Evolutionary conservation across 2,888 invertebrate species (phyloP).

Genomic region (Eristalis arbustorum): DNA sequence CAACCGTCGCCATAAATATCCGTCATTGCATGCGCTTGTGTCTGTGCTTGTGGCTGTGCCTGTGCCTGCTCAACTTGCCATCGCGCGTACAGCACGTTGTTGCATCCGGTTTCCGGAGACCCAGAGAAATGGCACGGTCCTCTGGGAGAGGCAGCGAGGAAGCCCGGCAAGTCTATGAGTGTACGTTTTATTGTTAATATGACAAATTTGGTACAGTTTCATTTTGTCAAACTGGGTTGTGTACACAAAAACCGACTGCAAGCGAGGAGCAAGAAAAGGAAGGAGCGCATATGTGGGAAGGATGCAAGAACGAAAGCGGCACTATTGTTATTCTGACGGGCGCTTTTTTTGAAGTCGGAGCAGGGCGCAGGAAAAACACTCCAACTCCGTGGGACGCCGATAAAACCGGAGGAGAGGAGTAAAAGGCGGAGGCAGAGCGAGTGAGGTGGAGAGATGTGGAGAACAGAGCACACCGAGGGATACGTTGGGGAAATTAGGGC

Average conservation of each 20-base stretch:
- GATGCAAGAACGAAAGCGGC: not conserved
- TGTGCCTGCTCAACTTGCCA: not conserved
- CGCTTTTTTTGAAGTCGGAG: too few species aligned
- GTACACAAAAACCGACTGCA: not conserved
- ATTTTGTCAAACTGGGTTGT: not conserved
- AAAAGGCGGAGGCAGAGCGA: not conserved
- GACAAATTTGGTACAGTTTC: conserved; percentile 34
- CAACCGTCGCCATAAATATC: conserved; percentile 14
- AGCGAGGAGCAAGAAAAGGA: not conserved
- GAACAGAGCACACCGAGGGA: not conserved
- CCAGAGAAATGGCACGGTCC: too few species aligned
- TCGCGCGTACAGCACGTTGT: not conserved
- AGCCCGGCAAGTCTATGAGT: not conserved
- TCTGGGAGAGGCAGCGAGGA: too few species aligned
- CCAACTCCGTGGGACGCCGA: not conserved
- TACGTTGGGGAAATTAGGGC: conserved; percentile 14
- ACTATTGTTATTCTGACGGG: not conserved
- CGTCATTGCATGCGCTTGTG: not conserved
- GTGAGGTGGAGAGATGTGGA: not conserved
- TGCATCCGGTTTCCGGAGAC: conserved; percentile 8
- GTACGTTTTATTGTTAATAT: conserved; percentile 21
- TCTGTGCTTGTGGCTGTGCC: not conserved
- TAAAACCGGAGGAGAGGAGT: not conserved
- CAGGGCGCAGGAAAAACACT: too few species aligned
- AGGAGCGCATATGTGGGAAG: not conserved